Evolutionary conservation across 2,888 invertebrate species (phyloP).

Genomic region (Agonum fuliginosum): DNA sequence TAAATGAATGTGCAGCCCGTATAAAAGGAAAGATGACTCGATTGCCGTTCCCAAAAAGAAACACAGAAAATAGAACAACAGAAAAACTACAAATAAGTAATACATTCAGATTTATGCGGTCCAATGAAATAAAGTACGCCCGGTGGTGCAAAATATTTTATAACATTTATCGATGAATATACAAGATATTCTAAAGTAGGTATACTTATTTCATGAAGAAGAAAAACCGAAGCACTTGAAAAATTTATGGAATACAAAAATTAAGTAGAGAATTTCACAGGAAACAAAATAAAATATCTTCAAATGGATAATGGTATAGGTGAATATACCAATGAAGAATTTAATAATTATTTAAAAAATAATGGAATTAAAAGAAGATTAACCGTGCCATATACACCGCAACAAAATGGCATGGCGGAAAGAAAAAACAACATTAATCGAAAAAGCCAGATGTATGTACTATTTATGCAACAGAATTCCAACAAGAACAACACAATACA

Average conservation of each 20-base stretch:
- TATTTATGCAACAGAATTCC: constrained; percentile 22
- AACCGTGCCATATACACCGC: constrained; percentile 65
- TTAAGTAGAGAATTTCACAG: constrained; percentile 62
- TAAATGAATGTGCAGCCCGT: constrained; percentile 4
- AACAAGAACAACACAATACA: neutral
- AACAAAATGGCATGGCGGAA: constrained; percentile 67
- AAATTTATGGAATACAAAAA: constrained; percentile 60
- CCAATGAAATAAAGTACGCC: neutral
- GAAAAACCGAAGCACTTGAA: too few species aligned
- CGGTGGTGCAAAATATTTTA: neutral
- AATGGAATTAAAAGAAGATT: constrained; percentile 65
- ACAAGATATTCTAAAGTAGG: constrained; percentile 60
- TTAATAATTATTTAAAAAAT: constrained; percentile 62
- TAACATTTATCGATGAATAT: constrained; percentile 3
- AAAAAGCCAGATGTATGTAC: constrained; percentile 62
- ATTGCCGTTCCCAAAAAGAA: neutral
- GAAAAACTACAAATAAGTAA: neutral
- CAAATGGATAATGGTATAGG: constrained; percentile 64
- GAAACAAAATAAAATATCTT: constrained; percentile 61
- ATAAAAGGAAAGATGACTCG: constrained; percentile 6
- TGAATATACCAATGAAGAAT: constrained; percentile 62
- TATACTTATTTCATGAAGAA: constrained; percentile 62
- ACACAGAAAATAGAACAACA: constrained; percentile 5
- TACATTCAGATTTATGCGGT: constrained; percentile 23
- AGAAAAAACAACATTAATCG: constrained; percentile 54